Evolutionary conservation across 2,888 invertebrate genomes (phyloP), one percentile per base, ranked within the genome.

Genomic region (Agapostemon virescens): DNA sequence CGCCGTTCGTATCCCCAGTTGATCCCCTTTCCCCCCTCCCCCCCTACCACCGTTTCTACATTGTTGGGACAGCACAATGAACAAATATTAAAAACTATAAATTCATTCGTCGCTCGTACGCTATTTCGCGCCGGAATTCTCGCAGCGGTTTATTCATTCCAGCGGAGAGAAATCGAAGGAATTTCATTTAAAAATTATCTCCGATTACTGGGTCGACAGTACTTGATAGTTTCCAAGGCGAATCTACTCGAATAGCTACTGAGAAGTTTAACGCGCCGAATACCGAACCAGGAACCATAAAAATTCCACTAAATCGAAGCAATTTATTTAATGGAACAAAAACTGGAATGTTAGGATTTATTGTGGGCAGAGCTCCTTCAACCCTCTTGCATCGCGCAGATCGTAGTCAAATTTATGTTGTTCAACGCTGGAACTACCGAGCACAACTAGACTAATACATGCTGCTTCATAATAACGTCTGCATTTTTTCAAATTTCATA

Each of bases 71-170:
- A 80, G 69, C 67, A 74, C 81, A 86, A 84, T 85, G 86, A 85
- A 88, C 88, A 89, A 87, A 87, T 89, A 89, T 87, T 86, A 89
- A 89, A 89, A 89, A 88, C 86, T 86, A 87, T 88, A 88, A 89
- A 89, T 89, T 88, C 84, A 86, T 86, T 89, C 85, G 77, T 87
- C 84, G 77, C 75, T 52, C 36, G 66, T 33, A 30, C 26, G 61
- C 40, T 52, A 64, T 63, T 49, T 49, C 55, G 63, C 64, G 42
- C 74, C 72, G 52, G 75, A 63, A 55, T 36, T 52, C 52, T 11
- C 11, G 5, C 23, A 26, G 52, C 52, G 23, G 49, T n/a, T 49
- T n/a, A 49, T 49, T n/a, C 49, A 23, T 36, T 42, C 66, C 79
- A 69, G 68, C 76, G 71, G n/a, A 49, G 58, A 1, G 40, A 58